These are phyloP conservation scores for Carassius auratus DNA, from an alignment of 2,113 vertebrate genomes.

Conservation along the genomic window DNA sequence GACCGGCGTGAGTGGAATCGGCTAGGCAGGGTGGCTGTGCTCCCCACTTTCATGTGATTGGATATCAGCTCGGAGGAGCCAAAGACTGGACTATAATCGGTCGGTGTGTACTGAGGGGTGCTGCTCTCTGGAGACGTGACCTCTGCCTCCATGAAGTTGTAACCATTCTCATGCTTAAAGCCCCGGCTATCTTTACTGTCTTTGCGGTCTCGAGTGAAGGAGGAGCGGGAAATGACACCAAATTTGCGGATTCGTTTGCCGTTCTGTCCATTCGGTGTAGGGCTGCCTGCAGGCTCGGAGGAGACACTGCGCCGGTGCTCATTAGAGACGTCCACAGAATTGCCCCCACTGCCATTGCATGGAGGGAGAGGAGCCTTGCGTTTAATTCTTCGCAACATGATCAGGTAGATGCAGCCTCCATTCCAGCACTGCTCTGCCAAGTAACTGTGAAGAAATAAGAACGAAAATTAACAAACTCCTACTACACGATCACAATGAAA, in stretches of 20 bases:
- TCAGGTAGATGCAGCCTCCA: slow-evolving; percentile 93
- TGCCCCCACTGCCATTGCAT: slow-evolving; percentile 74
- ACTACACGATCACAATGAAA: not conserved
- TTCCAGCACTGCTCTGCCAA: slow-evolving; percentile 99
- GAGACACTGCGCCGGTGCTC: slow-evolving; percentile 70
- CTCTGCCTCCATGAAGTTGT: slow-evolving; percentile 70
- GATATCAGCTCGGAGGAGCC: slow-evolving; percentile 44
- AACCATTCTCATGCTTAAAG: slow-evolving; percentile 53
- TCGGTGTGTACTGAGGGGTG: slow-evolving; percentile 47
- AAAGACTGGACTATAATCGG: slow-evolving; percentile 58
- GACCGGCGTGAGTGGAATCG: slow-evolving; percentile 65
- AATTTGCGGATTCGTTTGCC: slow-evolving; percentile 90
- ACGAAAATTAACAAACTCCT: not conserved
- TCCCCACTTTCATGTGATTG: slow-evolving; percentile 56
- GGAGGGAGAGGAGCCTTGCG: slow-evolving; percentile 88
- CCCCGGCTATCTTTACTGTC: slow-evolving; percentile 64
- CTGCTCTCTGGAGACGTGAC: slow-evolving; percentile 62
- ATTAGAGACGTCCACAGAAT: slow-evolving; percentile 71
- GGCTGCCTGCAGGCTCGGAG: slow-evolving; percentile 67
- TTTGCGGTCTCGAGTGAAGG: slow-evolving; percentile 69
- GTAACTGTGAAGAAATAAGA: slow-evolving; percentile 78
- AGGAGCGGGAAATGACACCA: slow-evolving; percentile 86
- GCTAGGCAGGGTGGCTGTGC: slow-evolving; percentile 61
- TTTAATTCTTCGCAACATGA: slow-evolving; percentile 95
- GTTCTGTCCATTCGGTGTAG: slow-evolving; percentile 78